phyloP scores from a whole-genome alignment of 1,140 invertebrate species.

The Drosophila hydei region DNA sequence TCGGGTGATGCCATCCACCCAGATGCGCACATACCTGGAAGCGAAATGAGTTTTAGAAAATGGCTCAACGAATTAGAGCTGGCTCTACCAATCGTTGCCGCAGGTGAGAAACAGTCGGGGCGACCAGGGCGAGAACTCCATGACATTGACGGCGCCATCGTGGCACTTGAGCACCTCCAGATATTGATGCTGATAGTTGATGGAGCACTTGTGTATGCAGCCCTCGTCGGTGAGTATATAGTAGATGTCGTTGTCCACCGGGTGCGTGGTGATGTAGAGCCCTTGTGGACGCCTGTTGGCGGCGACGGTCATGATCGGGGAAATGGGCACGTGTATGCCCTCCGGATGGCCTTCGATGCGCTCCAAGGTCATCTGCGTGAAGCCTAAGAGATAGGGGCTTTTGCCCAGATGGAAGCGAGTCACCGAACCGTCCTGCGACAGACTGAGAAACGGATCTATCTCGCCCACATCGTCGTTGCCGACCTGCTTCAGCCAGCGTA shows the following conservation, averaged over 20 bases:
- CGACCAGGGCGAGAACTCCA: slow-evolving; percentile 92
- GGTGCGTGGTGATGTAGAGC: slow-evolving; percentile 88
- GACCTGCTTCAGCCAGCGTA: slow-evolving; percentile 85
- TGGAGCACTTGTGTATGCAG: slow-evolving; percentile 90
- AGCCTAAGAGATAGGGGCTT: slow-evolving; percentile 81
- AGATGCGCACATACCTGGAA: slow-evolving; percentile 87
- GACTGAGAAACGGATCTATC: slow-evolving; percentile 84
- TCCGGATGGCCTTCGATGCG: slow-evolving; percentile 87
- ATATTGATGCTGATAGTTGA: slow-evolving; percentile 87
- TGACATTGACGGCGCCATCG: slow-evolving; percentile 90
- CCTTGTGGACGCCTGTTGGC: slow-evolving; percentile 85
- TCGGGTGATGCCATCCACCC: slow-evolving; percentile 88
- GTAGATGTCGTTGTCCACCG: slow-evolving; percentile 87
- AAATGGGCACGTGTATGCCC: slow-evolving; percentile 79
- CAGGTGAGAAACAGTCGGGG: slow-evolving; percentile 90
- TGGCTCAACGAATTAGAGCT: too few relatives aligned
- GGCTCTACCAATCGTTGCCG: slow-evolving; percentile 92
- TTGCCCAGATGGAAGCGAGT: slow-evolving; percentile 85
- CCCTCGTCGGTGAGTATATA: slow-evolving; percentile 93
- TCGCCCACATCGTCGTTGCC: slow-evolving; percentile 78
- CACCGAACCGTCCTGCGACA: slow-evolving; percentile 87
- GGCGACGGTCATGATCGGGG: slow-evolving; percentile 33
- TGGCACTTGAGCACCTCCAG: slow-evolving; percentile 91
- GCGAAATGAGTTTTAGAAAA: neutral
- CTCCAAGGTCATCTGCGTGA: slow-evolving; percentile 87